A percentile compares a stretch with the other conserved stretches of the same genome.
phyloP scores from a whole-genome alignment of 2,888 invertebrate genomes.

The Dynastes maya region DNA sequence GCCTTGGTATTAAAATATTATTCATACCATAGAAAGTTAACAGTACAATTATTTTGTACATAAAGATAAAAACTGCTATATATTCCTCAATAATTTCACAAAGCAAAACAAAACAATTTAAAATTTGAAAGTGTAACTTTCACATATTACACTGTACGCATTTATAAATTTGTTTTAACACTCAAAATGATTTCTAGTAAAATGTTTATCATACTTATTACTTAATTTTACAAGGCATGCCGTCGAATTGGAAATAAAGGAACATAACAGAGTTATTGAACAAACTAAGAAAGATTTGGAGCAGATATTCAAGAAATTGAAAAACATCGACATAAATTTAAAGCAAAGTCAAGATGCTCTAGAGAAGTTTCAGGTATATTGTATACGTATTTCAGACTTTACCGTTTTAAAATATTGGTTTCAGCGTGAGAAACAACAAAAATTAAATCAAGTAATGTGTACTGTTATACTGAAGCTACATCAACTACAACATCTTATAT shows the following conservation, averaged over 20 bases:
- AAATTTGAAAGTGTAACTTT: too few relatives aligned
- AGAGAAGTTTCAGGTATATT: conserved; percentile 76
- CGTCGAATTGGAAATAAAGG: conserved; percentile 76
- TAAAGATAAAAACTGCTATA: not conserved
- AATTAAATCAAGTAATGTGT: conserved; percentile 84
- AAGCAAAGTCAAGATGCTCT: conserved; percentile 70
- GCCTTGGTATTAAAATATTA: not conserved
- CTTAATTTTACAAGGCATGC: conserved; percentile 66
- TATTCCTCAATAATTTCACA: too few relatives aligned
- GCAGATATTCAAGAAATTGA: conserved; percentile 37
- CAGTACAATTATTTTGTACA: not conserved
- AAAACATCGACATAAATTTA: conserved; percentile 44
- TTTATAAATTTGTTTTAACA: too few relatives aligned
- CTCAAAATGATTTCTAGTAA: too few relatives aligned
- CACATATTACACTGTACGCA: too few relatives aligned
- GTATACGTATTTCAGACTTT: not conserved
- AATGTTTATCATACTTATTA: too few relatives aligned
- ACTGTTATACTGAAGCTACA: conserved; percentile 80
- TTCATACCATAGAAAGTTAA: not conserved
- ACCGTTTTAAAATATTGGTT: conserved; percentile 54
- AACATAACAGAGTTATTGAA: conserved; percentile 75
- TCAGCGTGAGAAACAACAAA: conserved; percentile 82
- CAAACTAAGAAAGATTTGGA: conserved; percentile 70
- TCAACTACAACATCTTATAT: conserved; percentile 77
- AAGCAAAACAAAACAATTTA: too few relatives aligned